Evolutionary conservation across 2,113 vertebrate species (phyloP), one percentile per base, ranked within the genome.

Genomic region (Rostratula benghalensis): DNA sequence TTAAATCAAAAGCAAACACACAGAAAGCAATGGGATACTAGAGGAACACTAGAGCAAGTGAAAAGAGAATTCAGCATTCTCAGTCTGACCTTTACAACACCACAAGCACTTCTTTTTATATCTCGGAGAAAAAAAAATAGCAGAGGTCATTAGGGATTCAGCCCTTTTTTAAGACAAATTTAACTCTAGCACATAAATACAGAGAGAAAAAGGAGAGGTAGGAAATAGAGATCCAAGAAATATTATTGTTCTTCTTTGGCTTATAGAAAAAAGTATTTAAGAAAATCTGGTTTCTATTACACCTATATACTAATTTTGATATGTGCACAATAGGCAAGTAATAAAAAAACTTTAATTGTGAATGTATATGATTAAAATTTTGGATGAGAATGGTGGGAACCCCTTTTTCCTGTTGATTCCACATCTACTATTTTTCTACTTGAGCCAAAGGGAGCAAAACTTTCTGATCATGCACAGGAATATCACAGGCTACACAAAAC

Each of bases 21-120:
- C 20, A 71, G 59, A 83, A 94, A 31, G 35, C 43, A 80, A 53
- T 20, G 13, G 64, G 71, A 83, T 31, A 51, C 53, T 25, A 68
- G 27, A 70, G 39, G 57, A 83, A 88, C 89, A 83, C 12, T 14
- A 77, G 90, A 77, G 68, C 13, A 27, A 83, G 77, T 39, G 46
- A 86, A 90, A 80, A 70, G 51, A 51, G 79, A 96, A 94, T 68
- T 88, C 73, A 81, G 64, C 33, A 64, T 89, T 30, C 35, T 85
- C 61, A 65, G 43, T 21, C 39, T 95, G 87, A 94, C 93, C 94
- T 96, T 96, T 95, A 79, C 45, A 94, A 41, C 53, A 83, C 67
- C 24, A 56, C 35, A 70, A 75, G 73, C 48, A 73, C 25, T 92
- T 89, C 69, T 79, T 96, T 92, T 87, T 87, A 89, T 94, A 82